Percentiles rank a stretch among this genome's conserved stretches.
These are phyloP conservation scores for Anhinga anhinga DNA, from an alignment of 2,113 vertebrate genomes.

Conservation along the genomic window DNA sequence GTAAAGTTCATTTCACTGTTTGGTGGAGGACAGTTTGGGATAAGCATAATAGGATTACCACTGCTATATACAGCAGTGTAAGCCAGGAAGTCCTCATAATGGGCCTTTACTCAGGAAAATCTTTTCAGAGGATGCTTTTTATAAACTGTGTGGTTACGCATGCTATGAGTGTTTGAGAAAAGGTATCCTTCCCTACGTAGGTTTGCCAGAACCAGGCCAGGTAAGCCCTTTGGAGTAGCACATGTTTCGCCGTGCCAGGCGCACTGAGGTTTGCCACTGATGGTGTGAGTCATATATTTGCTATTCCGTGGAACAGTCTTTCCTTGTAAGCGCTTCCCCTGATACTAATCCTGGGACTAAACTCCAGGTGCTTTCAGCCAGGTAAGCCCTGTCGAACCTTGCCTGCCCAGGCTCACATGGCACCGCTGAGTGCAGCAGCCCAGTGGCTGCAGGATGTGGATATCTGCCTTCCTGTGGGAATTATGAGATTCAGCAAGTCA, in stretches of 20 bases:
- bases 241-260: rapidly evolving
- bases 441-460: rapidly evolving
- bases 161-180: background rate
- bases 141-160: background rate
- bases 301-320: rapidly evolving
- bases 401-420: rapidly evolving
- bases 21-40: conserved; percentile 65
- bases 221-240: rapidly evolving
- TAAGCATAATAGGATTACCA: conserved; percentile 69
- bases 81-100: conserved; percentile 70
- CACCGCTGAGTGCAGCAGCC: background rate
- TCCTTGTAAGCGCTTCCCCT: background rate
- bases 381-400: background rate
- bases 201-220: background rate
- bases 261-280: background rate
- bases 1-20: conserved; percentile 61
- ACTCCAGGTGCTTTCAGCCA: background rate
- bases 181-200: background rate
- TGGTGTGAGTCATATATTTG: rapidly evolving
- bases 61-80: conserved; percentile 67
- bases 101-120: conserved; percentile 58
- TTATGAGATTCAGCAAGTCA: background rate
- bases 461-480: background rate
- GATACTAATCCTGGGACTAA: background rate
- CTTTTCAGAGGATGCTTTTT: conserved; percentile 41